Evolutionary conservation across 1,140 invertebrate genomes (phyloP).

Genomic region (Papilio glaucus): DNA sequence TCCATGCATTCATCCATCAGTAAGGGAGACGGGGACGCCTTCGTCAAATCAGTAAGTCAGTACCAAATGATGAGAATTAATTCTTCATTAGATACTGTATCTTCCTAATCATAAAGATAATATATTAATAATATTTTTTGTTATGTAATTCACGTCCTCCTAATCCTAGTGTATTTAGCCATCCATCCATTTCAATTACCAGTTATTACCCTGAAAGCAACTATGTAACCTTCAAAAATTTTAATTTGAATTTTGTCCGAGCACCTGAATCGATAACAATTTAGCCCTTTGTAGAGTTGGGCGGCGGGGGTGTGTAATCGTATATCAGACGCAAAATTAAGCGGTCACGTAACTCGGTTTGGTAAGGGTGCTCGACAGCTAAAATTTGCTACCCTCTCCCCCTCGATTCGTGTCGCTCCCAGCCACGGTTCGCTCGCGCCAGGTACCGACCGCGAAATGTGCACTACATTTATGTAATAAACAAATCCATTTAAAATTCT

Average conservation of each 20-base stretch:
- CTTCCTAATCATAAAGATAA: no score
- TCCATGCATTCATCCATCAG: no score
- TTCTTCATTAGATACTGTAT: no score
- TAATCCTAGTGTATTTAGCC: not conserved
- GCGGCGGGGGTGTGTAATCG: not conserved
- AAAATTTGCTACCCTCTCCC: constrained; percentile 27
- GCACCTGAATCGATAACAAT: not conserved
- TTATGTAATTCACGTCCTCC: no score
- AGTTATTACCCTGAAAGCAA: no score
- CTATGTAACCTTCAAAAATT: not conserved
- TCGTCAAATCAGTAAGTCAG: no score
- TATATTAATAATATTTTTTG: no score
- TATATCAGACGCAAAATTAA: constrained; percentile 31
- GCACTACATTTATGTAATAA: constrained; percentile 10
- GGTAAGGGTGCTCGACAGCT: constrained; percentile 14
- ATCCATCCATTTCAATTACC: no score
- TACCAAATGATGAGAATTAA: no score
- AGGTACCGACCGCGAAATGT: constrained; percentile 27
- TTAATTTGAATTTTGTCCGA: not conserved
- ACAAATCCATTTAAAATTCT: not conserved
- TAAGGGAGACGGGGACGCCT: no score
- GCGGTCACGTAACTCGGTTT: constrained; percentile 33
- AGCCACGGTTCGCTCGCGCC: constrained; percentile 19
- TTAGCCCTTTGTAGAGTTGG: constrained; percentile 7
- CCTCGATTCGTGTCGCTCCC: not conserved